phyloP scores from a whole-genome alignment of 2,113 vertebrate species.

The Addax nasomaculatus region DNA sequence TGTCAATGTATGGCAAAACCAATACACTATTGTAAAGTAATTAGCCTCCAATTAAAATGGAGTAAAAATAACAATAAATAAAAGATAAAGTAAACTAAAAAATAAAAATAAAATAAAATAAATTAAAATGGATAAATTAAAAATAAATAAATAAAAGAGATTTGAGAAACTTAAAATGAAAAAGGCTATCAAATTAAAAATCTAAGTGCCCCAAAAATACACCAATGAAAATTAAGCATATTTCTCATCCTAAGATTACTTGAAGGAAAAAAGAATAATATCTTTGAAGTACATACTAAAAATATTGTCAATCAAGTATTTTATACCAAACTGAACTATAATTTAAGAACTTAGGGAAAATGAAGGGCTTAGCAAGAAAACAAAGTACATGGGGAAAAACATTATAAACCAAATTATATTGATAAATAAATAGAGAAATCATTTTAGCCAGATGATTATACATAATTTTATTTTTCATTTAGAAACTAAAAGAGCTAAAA shows the following conservation, averaged over 20 bases:
- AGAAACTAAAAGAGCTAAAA: not conserved
- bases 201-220: not conserved
- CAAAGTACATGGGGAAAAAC: not conserved
- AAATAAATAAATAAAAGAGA: not conserved
- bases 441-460: not conserved
- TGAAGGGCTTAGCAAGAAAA: not conserved
- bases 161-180: not conserved
- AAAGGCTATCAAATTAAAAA: not conserved
- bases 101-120: not conserved
- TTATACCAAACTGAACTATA: not conserved
- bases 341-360: not conserved
- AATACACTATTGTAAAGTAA: not conserved
- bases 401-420: not conserved
- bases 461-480: not conserved
- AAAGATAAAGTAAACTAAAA: not conserved
- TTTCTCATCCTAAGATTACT: not conserved
- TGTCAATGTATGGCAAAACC: not conserved
- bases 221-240: not conserved
- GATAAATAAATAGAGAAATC: not conserved
- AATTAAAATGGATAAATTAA: too few relatives aligned
- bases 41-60: not conserved
- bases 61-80: not conserved
- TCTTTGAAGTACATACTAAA: not conserved
- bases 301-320: not conserved
- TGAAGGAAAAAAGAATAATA: not conserved